These are phyloP conservation scores for Nycticebus coucang DNA, from an alignment of 2,113 vertebrate genomes.

Conservation along the genomic window DNA sequence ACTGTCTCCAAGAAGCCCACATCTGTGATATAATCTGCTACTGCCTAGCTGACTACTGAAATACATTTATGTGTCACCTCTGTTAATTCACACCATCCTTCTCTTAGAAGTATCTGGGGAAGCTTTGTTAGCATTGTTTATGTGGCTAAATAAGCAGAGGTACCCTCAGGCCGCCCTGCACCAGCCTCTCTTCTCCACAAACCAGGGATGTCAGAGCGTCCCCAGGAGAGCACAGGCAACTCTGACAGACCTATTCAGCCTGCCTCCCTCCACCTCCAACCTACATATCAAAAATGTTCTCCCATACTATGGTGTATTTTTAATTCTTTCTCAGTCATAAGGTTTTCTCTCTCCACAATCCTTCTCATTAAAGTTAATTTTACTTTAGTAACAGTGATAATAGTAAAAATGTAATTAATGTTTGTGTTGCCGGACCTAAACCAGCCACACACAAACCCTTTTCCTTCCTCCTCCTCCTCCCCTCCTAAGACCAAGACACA, in stretches of 20 bases:
- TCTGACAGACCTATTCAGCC: not conserved
- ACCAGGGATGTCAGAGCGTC: fast-evolving
- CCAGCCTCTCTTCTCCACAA: not conserved
- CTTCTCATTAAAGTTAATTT: not conserved
- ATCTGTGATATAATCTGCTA: not conserved
- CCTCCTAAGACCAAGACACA: too few species aligned
- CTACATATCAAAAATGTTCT: not conserved
- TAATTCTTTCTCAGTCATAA: not conserved
- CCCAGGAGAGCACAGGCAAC: not conserved
- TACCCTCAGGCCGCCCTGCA: not conserved
- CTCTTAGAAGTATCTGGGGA: not conserved
- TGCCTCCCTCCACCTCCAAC: not conserved
- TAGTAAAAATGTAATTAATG: not conserved
- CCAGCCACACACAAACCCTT: too few species aligned
- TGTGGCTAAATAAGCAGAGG: not conserved
- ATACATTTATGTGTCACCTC: fast-evolving
- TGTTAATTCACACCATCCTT: not conserved
- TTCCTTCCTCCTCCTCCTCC: too few species aligned
- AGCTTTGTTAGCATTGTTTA: not conserved
- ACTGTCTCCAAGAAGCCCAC: not conserved
- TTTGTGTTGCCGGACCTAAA: not conserved
- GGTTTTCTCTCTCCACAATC: not conserved
- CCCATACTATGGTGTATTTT: not conserved
- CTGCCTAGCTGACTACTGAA: not conserved
- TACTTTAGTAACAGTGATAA: not conserved